These are phyloP conservation scores for Aethes cnicana DNA, from an alignment of 2,888 invertebrate genomes.

Conservation along the genomic window DNA sequence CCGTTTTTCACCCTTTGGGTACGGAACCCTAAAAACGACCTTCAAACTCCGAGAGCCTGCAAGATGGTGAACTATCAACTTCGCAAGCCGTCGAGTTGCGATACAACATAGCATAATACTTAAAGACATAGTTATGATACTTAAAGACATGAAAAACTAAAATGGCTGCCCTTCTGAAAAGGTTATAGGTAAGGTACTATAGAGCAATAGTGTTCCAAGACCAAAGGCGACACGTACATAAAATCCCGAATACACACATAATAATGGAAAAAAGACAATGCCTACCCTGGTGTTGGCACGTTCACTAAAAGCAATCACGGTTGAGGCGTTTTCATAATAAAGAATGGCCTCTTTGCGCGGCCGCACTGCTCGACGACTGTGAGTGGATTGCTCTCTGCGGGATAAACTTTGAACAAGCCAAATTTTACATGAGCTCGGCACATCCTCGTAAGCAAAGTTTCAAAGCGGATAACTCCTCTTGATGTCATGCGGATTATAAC, in stretches of 20 bases:
- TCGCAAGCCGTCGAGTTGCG: too few species aligned
- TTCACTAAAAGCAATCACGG: slow-evolving; percentile 40
- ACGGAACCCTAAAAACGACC: too few species aligned
- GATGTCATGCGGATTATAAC: background rate
- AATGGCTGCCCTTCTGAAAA: too few species aligned
- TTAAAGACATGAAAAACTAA: too few species aligned
- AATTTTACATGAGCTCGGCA: slow-evolving; percentile 23
- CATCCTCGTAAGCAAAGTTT: slow-evolving; percentile 15
- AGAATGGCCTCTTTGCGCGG: slow-evolving; percentile 44
- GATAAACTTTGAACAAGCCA: slow-evolving; percentile 43
- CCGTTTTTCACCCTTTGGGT: too few species aligned
- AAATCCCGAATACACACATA: slow-evolving; percentile 21
- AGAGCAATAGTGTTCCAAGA: too few species aligned
- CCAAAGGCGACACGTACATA: slow-evolving; percentile 3
- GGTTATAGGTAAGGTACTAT: too few species aligned
- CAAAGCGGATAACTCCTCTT: background rate
- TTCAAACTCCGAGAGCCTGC: too few species aligned
- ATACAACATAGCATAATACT: too few species aligned
- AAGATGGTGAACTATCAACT: too few species aligned
- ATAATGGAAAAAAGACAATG: slow-evolving; percentile 28
- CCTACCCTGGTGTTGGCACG: slow-evolving; percentile 31
- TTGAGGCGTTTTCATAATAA: slow-evolving; percentile 51
- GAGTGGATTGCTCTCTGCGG: slow-evolving; percentile 45
- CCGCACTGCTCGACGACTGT: slow-evolving; percentile 29
- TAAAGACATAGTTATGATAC: too few species aligned